These are phyloP conservation scores for Plebejus anna DNA, from an alignment of 2,888 invertebrate genomes.

Conservation along the genomic window DNA sequence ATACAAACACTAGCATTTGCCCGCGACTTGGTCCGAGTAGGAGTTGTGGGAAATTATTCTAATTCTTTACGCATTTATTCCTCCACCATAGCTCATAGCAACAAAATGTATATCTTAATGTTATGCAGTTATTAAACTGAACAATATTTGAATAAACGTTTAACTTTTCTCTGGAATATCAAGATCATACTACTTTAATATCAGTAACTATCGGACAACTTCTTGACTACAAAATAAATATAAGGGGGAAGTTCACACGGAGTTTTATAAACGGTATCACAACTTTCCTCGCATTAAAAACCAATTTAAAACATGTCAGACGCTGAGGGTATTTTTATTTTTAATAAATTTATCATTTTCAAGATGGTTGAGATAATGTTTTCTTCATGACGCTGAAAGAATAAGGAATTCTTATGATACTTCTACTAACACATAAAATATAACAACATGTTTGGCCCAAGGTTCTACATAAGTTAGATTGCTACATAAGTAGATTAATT, in stretches of 20 bases:
- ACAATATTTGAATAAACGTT: background rate
- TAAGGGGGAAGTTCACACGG: constrained; percentile 38
- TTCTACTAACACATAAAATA: background rate
- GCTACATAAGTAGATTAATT: no score
- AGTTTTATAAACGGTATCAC: constrained; percentile 29
- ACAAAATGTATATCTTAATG: no score
- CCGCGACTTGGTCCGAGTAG: no score
- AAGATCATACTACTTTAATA: constrained; percentile 24
- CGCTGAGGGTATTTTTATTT: constrained; percentile 7
- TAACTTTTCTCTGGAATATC: constrained; percentile 26
- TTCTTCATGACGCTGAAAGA: background rate
- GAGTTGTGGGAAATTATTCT: no score
- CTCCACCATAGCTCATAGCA: no score
- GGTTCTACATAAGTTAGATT: no score
- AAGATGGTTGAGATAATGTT: background rate
- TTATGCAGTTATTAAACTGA: no score
- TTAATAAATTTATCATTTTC: constrained; percentile 19
- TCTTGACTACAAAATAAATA: constrained; percentile 42
- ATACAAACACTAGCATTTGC: no score
- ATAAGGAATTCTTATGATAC: no score
- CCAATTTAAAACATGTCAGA: constrained; percentile 29
- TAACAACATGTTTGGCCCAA: no score
- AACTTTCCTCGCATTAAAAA: constrained; percentile 25
- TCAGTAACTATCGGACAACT: constrained; percentile 31
- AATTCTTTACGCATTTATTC: no score